phyloP scores from a whole-genome alignment of 1,140 invertebrate genomes.

The Brachionus angularis region DNA sequence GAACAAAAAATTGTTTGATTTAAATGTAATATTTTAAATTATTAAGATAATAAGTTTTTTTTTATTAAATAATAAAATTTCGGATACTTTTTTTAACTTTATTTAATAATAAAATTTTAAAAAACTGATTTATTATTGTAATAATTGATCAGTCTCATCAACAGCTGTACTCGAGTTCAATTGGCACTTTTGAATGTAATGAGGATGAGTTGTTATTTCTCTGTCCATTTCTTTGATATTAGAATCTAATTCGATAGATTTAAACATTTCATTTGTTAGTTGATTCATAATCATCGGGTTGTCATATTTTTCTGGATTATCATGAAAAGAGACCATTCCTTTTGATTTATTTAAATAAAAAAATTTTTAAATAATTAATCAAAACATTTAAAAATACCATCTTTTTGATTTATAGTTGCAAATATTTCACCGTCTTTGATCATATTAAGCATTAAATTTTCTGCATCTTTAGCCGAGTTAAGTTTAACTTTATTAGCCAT shows the following conservation, averaged over 20 bases:
- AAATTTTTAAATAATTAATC: neutral
- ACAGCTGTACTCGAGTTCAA: neutral
- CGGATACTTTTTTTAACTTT: too few species aligned
- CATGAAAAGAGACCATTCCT: constrained; percentile 89
- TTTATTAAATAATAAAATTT: too few species aligned
- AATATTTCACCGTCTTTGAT: constrained; percentile 95
- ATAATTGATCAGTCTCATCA: constrained; percentile 28
- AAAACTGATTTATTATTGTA: neutral
- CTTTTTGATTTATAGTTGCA: constrained; percentile 93
- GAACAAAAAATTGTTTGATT: too few species aligned
- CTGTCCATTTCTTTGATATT: constrained; percentile 86
- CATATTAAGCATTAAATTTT: constrained; percentile 91
- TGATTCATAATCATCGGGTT: constrained; percentile 77
- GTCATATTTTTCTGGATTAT: constrained; percentile 90
- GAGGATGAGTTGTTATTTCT: constrained; percentile 82
- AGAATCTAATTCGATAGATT: constrained; percentile 77
- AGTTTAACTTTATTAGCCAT: constrained; percentile 85
- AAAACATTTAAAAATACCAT: constrained; percentile 64
- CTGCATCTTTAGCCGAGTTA: constrained; percentile 75
- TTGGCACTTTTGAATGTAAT: constrained; percentile 69
- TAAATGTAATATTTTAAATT: too few species aligned
- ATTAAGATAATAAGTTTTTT: too few species aligned
- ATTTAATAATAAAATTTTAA: too few species aligned
- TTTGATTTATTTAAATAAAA: neutral
- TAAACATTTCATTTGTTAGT: constrained; percentile 78